Evolutionary conservation across 2,797 vertebrate genomes (phyloP), one percentile per base, ranked within the genome.

Genomic region (Podarcis siculus): DNA sequence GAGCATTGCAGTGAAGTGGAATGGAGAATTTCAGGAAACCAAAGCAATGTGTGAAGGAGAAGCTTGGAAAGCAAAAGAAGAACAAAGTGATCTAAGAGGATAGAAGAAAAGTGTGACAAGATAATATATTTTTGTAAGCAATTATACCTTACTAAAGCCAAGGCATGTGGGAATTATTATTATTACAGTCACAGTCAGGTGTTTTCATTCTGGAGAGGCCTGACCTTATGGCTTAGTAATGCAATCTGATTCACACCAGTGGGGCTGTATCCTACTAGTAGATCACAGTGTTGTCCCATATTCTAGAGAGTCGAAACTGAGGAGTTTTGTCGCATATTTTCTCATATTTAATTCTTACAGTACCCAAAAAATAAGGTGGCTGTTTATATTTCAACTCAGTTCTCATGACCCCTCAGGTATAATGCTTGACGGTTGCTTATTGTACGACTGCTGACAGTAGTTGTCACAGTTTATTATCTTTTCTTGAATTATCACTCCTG

Each of bases 391-490:
- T 66, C 27, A 37, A 0, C n/a, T 87, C 86, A 0, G 0, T 35
- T 58, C 27, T 0, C 25, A 0, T 1, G 55, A 71, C 71, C 19
- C 55, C 61, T 72, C 35, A 42, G 86, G 82, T 80, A 66, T 84
- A 45, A 39, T 37, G 1, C 55, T 1, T 0, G n/a, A 0, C 15
- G 64, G 17, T 27, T 1, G 3, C 73, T 81, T 69, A 2, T 49
- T 61, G 82, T 83, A 27, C 84, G 19, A 78, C 79, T 83, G 66
- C 79, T 17, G 19, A 58, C 45, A 67, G 66, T 79, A 12, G 32
- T 79, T 89, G 79, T 82, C 69, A 79, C 37, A 49, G 12, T 77
- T 82, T 88, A 27, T 84, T 86, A 13, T 75, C n/a, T 72, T 84
- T 39, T 9, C 77, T 82, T 86, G 58, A 42, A 4, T 71, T 77